Evolutionary conservation across 2,888 invertebrate genomes (phyloP), one percentile per base, ranked within the genome.

Genomic region (Cataglyphis cursor): DNA sequence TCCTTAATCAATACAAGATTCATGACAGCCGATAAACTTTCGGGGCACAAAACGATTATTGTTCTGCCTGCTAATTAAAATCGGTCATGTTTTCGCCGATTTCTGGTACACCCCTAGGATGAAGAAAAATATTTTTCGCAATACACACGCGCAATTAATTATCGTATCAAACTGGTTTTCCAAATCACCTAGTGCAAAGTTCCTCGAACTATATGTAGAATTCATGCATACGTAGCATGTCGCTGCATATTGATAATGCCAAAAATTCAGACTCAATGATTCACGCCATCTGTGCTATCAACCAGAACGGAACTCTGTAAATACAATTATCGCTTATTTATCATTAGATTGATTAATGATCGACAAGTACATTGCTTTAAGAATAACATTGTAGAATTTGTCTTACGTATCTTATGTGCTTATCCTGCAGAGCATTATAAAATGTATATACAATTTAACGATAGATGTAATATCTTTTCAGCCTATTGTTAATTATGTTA

Each of bases 21-120:
- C 70, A 31, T 62, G 54, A 28, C 24, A 76, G 44, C 24, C 68
- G 90, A 90, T 90, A 87, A 90, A 90, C 90, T 90, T 90, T 90
- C 84, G 88, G 89, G 83, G 85, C 87, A 85, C 64, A 44, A 74
- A 80, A 51, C 68, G 90, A 89, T 90, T 84, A 78, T 84, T 85
- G 78, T 83, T 86, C 24, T 59, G 61, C 38, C 24, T n/a, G 38
- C 65, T 57, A 41, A 76, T 51, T 48, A 70, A 38, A 41, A 62
- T 12, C 31, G 9, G 8, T 8, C 4, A 6, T 31, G 48, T 51
- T 35, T 38, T 44, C 54, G 51, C 21, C 28, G 28, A 75, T 73
- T 78, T 41, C n/a, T 44, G 66, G 41, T 15, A 54, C 51, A 51
- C 62, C 61, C 24, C 21, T 4, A 15, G 9, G 18, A 28, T 31